Conservation (phyloP, 1,140 invertebrate species). For the Macrobrachium rosenbergii region DNA sequence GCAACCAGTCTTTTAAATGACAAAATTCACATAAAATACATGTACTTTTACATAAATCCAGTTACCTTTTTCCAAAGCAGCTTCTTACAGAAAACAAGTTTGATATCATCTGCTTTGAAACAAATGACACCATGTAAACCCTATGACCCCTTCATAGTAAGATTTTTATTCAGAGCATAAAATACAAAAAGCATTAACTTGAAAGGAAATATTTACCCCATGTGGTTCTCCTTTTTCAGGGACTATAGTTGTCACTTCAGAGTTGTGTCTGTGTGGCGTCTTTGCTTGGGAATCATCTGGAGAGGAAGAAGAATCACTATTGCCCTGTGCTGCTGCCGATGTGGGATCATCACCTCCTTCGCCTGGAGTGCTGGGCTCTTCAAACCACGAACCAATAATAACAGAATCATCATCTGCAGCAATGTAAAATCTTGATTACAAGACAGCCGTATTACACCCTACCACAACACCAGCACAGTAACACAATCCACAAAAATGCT, state of each 20-base stretch:
- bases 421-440: not conserved
- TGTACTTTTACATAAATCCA: too few relatives aligned
- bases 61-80: too few relatives aligned
- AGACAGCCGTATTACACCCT: not conserved
- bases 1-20: too few relatives aligned
- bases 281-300: slow-evolving; percentile 71
- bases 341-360: slow-evolving; percentile 56
- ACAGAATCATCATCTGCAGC: slow-evolving; percentile 66
- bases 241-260: slow-evolving; percentile 75
- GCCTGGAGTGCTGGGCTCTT: slow-evolving; percentile 63
- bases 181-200: not conserved
- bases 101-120: too few relatives aligned
- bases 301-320: slow-evolving; percentile 66
- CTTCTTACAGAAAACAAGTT: too few relatives aligned
- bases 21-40: too few relatives aligned
- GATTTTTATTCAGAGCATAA: too few relatives aligned
- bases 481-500: not conserved
- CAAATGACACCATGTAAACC: too few relatives aligned
- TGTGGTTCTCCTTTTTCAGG: slow-evolving; percentile 92
- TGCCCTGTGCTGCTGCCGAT: slow-evolving; percentile 39
- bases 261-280: slow-evolving; percentile 67
- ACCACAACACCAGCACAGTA: slow-evolving; percentile 3
- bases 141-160: too few relatives aligned
- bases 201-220: slow-evolving; percentile 76
- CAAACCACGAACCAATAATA: slow-evolving; percentile 66